Percentiles rank a stretch among this genome's conserved stretches.
These are phyloP conservation scores for Plagiodera versicolora DNA, from an alignment of 2,888 invertebrate genomes.

Conservation along the genomic window DNA sequence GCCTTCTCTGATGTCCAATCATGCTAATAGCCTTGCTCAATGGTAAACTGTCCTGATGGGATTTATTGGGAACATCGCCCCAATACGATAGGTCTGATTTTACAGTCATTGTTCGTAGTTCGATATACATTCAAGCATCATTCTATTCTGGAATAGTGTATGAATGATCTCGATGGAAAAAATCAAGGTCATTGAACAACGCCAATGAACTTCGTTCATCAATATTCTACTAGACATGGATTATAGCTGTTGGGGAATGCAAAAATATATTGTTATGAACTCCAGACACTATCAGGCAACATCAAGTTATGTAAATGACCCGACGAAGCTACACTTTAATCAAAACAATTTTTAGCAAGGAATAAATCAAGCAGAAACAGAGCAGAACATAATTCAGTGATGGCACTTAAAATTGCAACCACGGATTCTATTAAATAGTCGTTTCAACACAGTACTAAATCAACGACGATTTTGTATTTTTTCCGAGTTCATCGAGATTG, in stretches of 20 bases:
- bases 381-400: slow-evolving; percentile 40
- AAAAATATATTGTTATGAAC: too few relatives aligned
- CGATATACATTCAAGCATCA: slow-evolving; percentile 20
- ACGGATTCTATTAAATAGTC: slow-evolving; percentile 38
- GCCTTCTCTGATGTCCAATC: slow-evolving; percentile 43
- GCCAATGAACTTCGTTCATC: too few relatives aligned
- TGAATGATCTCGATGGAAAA: too few relatives aligned
- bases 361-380: slow-evolving; percentile 38
- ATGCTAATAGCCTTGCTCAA: slow-evolving; percentile 45
- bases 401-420: slow-evolving; percentile 44
- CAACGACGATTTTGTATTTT: slow-evolving; percentile 28
- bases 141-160: too few relatives aligned
- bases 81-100: slow-evolving; percentile 14
- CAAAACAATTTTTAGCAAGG: slow-evolving; percentile 36
- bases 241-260: too few relatives aligned
- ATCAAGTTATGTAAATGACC: background rate
- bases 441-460: slow-evolving; percentile 39
- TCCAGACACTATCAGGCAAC: background rate
- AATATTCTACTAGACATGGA: too few relatives aligned
- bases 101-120: slow-evolving; percentile 28
- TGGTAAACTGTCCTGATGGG: slow-evolving; percentile 37
- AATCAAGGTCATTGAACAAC: too few relatives aligned
- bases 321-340: slow-evolving; percentile 26
- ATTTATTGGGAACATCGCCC: slow-evolving; percentile 34
- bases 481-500: slow-evolving; percentile 27